Conservation (phyloP, 2,888 invertebrate genomes). For the Drosophila multiciliata region DNA sequence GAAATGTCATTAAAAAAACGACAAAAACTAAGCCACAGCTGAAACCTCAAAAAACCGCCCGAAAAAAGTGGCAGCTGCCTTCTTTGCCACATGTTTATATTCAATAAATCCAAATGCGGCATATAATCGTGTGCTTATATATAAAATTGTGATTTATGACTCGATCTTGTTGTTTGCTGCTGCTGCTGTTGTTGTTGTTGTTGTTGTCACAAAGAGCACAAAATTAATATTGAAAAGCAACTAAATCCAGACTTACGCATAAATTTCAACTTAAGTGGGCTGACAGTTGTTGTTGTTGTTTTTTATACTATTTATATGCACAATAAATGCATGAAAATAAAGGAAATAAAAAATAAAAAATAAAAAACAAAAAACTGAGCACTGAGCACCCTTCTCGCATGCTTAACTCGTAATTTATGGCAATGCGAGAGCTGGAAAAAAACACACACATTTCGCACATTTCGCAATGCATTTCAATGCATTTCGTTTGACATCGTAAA, state of each 20-base stretch:
- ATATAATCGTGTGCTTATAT: constrained; percentile 71
- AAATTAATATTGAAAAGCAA: constrained; percentile 79
- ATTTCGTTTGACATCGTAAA: constrained; percentile 76
- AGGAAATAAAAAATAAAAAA: constrained; percentile 23
- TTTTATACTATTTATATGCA: constrained; percentile 58
- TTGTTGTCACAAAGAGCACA: constrained; percentile 53
- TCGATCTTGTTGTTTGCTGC: constrained; percentile 4
- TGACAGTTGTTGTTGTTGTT: constrained; percentile 40
- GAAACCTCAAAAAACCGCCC: constrained; percentile 19
- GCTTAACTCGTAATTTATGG: constrained; percentile 70
- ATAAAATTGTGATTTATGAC: constrained; percentile 74
- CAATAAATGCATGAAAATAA: constrained; percentile 25
- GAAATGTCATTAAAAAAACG: constrained; percentile 27
- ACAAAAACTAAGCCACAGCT: constrained; percentile 39
- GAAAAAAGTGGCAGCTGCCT: constrained; percentile 27
- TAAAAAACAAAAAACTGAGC: constrained; percentile 9
- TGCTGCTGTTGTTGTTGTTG: constrained; percentile 10
- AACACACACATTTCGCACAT: constrained; percentile 56
- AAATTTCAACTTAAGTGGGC: constrained; percentile 75
- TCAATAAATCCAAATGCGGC: constrained; percentile 69
- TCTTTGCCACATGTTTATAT: constrained; percentile 42
- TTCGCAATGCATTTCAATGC: constrained; percentile 72
- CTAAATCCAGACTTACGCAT: constrained; percentile 77
- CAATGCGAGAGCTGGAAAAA: constrained; percentile 39
- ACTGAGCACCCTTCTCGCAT: constrained; percentile 54